Evolutionary conservation across 2,113 vertebrate species (phyloP).

Genomic region (Phodopus roborovskii): DNA sequence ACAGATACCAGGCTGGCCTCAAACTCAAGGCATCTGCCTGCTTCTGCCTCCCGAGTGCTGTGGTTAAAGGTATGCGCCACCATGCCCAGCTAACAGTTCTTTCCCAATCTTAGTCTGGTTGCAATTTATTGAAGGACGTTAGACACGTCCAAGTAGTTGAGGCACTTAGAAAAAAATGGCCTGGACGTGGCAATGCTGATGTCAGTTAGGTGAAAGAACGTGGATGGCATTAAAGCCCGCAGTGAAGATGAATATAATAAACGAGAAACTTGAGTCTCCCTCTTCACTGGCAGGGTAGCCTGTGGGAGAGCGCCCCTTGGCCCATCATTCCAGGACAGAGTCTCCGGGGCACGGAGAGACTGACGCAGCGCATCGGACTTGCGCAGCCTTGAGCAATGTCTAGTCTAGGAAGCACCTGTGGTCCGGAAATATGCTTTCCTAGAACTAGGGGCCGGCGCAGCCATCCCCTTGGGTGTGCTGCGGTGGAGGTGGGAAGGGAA

Average conservation of each 20-base stretch:
- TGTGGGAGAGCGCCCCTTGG: not conserved
- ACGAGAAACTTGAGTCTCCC: not conserved
- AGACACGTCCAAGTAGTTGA: not conserved
- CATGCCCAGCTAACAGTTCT: not conserved
- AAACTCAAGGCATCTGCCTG: not conserved
- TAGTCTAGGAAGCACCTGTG: not conserved
- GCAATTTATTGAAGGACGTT: not conserved
- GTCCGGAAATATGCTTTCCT: not conserved
- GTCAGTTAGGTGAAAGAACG: not conserved
- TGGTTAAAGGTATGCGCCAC: not conserved
- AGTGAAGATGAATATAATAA: not conserved
- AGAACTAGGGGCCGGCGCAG: too few species aligned
- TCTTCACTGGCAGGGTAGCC: not conserved
- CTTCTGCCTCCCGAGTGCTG: not conserved
- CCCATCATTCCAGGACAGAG: not conserved
- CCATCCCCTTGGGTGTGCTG: not conserved
- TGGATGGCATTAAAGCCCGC: not conserved
- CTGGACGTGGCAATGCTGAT: not conserved
- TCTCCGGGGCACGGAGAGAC: not conserved
- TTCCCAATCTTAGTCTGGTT: not conserved
- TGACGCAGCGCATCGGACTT: rapidly evolving
- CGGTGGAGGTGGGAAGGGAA: not conserved
- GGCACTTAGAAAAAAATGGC: not conserved
- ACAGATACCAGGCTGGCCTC: not conserved
- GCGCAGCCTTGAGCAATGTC: rapidly evolving